Conservation (phyloP, 2,888 invertebrate species). For the Sycophila texana region DNA sequence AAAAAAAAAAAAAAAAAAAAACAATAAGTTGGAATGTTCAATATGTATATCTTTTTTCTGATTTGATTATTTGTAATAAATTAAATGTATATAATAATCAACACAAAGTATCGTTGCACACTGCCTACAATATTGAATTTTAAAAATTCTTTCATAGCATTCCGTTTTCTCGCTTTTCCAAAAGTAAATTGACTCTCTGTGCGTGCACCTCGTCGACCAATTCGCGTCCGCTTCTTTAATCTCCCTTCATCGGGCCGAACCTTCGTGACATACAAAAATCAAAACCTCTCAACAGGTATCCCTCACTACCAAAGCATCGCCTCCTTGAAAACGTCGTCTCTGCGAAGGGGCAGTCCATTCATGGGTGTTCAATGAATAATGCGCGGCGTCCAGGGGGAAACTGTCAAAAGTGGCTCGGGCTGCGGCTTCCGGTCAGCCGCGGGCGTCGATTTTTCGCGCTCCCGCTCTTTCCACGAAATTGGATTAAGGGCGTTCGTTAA, state of each 20-base stretch:
- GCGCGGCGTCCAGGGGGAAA: neutral
- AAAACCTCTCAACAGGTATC: neutral
- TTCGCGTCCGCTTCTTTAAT: neutral
- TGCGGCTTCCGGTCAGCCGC: conserved; percentile 69
- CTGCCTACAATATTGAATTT: no score
- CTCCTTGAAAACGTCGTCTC: neutral
- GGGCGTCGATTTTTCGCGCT: conserved; percentile 19
- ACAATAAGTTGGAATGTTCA: no score
- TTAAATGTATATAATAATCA: no score
- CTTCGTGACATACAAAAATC: neutral
- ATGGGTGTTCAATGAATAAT: conserved; percentile 19
- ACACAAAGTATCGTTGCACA: no score
- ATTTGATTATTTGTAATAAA: no score
- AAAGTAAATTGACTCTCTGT: neutral
- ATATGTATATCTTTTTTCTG: no score
- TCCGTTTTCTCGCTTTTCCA: no score
- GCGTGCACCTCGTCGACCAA: neutral
- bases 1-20: no score
- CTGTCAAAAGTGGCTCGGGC: neutral
- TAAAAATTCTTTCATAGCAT: no score
- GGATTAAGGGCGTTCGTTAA: conserved; percentile 71
- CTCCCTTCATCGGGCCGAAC: neutral
- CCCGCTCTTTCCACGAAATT: conserved; percentile 64
- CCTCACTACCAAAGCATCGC: neutral
- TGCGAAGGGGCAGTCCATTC: neutral